phyloP scores from a whole-genome alignment of 2,113 vertebrate species.

The Paedocypris sp. region DNA sequence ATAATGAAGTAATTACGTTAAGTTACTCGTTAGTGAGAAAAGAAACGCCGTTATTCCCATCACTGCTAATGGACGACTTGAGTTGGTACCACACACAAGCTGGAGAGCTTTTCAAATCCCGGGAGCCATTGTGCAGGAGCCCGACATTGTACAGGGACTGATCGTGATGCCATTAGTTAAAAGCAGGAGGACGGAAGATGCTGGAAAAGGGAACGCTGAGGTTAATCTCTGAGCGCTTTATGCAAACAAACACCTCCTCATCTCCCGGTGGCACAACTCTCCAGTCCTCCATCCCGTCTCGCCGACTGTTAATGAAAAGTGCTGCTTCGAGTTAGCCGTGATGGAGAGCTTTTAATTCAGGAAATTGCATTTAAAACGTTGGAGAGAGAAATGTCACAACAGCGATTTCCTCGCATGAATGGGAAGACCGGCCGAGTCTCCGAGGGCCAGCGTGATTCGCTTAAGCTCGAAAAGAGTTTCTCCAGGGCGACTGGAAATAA shows the following conservation, averaged over 20 bases:
- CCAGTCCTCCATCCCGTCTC: not conserved
- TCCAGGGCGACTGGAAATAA: too few species aligned
- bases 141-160: not conserved
- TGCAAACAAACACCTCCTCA: slow-evolving; percentile 1
- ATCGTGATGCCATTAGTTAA: slow-evolving; percentile 15
- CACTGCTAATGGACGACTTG: too few species aligned
- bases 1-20: too few species aligned
- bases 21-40: too few species aligned
- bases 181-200: not conserved
- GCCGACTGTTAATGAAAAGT: slow-evolving; percentile 1
- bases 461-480: too few species aligned
- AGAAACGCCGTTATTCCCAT: too few species aligned
- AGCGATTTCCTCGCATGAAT: slow-evolving; percentile 14
- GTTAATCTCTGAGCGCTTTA: slow-evolving; percentile 13
- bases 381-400: slow-evolving; percentile 4
- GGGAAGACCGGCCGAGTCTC: slow-evolving; percentile 1
- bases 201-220: not conserved
- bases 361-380: slow-evolving; percentile 14
- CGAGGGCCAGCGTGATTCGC: not conserved
- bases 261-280: not conserved
- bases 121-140: not conserved
- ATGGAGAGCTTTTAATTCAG: slow-evolving; percentile 25
- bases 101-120: not conserved
- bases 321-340: not conserved
- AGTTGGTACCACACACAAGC: too few species aligned